phyloP scores from a whole-genome alignment of 2,797 vertebrate genomes.

The Tauraco hartlaubi region DNA sequence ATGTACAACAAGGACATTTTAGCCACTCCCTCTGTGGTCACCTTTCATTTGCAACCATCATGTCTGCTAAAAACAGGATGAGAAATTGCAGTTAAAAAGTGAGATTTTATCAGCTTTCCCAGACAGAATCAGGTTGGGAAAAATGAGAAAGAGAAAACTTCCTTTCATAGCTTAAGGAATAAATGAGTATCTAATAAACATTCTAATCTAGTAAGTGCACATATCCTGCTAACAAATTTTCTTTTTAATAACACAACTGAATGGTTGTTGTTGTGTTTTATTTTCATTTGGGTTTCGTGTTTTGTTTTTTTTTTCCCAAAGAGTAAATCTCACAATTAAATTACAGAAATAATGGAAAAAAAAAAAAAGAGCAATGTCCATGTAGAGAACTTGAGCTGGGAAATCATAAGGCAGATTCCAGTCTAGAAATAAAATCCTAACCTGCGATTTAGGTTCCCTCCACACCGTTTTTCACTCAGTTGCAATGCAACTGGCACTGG shows the following conservation, averaged over 20 bases:
- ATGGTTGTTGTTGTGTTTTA: not conserved
- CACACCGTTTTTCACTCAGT: not conserved
- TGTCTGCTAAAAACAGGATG: not conserved
- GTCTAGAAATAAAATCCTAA: not conserved
- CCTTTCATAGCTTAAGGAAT: not conserved
- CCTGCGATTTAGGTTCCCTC: not conserved
- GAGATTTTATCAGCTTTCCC: slow-evolving; percentile 54
- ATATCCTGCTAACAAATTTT: slow-evolving; percentile 15
- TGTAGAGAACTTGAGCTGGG: not conserved
- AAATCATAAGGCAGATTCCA: not conserved
- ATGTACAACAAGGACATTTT: not conserved
- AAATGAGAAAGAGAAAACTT: not conserved
- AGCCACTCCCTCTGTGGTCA: slow-evolving; percentile 42
- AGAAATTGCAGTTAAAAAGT: slow-evolving; percentile 28
- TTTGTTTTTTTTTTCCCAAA: not conserved
- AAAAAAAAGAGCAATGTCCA: not conserved
- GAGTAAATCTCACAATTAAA: not conserved
- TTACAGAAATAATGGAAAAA: not conserved
- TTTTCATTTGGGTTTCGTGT: not conserved
- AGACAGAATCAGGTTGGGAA: not conserved
- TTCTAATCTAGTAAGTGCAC: not conserved
- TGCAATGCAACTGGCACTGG: not conserved
- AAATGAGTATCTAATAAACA: slow-evolving; percentile 20
- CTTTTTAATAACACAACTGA: not conserved
- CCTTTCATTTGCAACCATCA: slow-evolving; percentile 40